phyloP scores from a whole-genome alignment of 1,140 invertebrate genomes.

The Drosophila simulans region DNA sequence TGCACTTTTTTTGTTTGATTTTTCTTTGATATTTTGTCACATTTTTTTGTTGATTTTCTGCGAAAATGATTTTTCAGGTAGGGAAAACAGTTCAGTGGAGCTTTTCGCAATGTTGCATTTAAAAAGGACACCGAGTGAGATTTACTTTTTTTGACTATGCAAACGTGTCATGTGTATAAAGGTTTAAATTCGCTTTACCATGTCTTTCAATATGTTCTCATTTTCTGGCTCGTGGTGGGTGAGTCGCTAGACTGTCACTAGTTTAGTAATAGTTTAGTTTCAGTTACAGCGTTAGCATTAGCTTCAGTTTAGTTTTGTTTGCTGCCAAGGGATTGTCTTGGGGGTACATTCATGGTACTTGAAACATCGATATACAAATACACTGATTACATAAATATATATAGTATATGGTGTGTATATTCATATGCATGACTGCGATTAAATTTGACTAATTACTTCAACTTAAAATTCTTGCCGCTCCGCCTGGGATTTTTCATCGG shows the following conservation, averaged over 20 bases:
- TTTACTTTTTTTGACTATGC: constrained; percentile 73
- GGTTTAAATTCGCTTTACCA: constrained; percentile 64
- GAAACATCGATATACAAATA: constrained; percentile 78
- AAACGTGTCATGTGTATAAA: constrained; percentile 57
- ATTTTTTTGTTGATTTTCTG: constrained; percentile 39
- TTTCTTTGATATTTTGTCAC: constrained; percentile 46
- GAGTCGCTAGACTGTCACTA: constrained; percentile 30
- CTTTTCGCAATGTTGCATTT: constrained; percentile 52
- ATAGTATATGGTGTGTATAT: constrained; percentile 26
- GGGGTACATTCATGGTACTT: constrained; percentile 55
- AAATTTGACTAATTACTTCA: constrained; percentile 68
- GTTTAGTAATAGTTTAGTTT: constrained; percentile 45
- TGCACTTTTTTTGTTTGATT: constrained; percentile 42
- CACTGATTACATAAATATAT: constrained; percentile 74
- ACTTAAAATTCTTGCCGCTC: constrained; percentile 59
- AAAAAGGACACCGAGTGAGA: constrained; percentile 75
- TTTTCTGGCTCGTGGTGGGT: constrained; percentile 49
- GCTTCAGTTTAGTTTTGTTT: constrained; percentile 46
- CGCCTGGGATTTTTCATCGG: constrained; percentile 22
- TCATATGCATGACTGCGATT: constrained; percentile 28
- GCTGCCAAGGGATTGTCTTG: constrained; percentile 80
- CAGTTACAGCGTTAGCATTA: constrained; percentile 29
- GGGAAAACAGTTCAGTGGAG: constrained; percentile 72
- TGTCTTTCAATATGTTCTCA: constrained; percentile 22
- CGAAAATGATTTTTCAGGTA: constrained; percentile 33